Evolutionary conservation across 2,797 vertebrate genomes (phyloP).

Genomic region (Falco biarmicus): DNA sequence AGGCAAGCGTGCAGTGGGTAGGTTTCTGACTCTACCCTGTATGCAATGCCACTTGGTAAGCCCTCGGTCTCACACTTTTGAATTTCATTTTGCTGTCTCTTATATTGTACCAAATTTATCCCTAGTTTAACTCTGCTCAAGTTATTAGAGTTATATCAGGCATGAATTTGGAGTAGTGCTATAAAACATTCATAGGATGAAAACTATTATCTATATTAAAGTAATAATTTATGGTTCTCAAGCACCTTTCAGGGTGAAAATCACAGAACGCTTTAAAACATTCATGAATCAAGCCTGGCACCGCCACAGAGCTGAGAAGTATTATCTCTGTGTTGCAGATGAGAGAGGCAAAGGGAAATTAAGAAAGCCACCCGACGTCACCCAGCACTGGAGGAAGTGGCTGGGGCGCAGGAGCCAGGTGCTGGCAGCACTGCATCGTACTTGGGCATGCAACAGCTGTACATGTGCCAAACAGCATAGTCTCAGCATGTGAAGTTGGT

Average conservation of each 20-base stretch:
- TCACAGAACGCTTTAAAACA: slow-evolving; percentile 41
- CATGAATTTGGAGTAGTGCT: slow-evolving; percentile 22
- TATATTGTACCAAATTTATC: slow-evolving; percentile 7
- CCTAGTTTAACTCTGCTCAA: slow-evolving; percentile 5
- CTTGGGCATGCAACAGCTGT: neutral
- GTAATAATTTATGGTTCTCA: slow-evolving; percentile 58
- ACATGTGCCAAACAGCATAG: rapidly evolving
- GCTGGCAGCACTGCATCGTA: rapidly evolving
- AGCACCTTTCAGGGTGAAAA: slow-evolving; percentile 36
- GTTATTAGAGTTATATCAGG: slow-evolving; percentile 46
- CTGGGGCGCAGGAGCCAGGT: neutral
- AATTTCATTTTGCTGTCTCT: slow-evolving; percentile 29
- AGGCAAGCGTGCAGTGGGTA: neutral
- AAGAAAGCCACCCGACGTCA: neutral
- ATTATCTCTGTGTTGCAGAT: neutral
- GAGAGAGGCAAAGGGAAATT: neutral
- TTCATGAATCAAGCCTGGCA: slow-evolving; percentile 31
- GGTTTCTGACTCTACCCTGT: neutral
- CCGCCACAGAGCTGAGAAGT: neutral
- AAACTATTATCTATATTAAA: slow-evolving; percentile 60
- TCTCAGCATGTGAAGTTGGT: neutral
- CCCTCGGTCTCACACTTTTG: neutral
- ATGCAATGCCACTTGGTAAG: neutral
- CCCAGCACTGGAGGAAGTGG: neutral
- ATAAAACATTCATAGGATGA: slow-evolving; percentile 59